These are phyloP conservation scores for Coccyzus lansbergi DNA, from an alignment of 2,797 vertebrate genomes.

Conservation along the genomic window DNA sequence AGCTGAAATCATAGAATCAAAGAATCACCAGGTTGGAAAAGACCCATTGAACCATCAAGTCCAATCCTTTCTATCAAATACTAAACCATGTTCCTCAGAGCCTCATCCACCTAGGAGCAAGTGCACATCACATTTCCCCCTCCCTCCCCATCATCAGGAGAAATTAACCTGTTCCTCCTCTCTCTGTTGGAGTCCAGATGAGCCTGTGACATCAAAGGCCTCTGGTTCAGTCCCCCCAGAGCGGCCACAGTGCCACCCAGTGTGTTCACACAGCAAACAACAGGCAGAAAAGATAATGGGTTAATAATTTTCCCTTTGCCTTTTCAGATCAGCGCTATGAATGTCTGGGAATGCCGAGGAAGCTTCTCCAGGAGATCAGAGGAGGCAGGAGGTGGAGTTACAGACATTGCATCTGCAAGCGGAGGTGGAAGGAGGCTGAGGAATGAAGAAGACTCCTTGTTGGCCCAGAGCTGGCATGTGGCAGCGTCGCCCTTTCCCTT, in stretches of 20 bases:
- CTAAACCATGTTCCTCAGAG: too few relatives aligned
- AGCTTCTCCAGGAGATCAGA: neutral
- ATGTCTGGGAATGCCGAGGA: neutral
- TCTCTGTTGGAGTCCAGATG: neutral
- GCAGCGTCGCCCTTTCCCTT: neutral
- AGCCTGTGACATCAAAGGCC: neutral
- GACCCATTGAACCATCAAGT: too few relatives aligned
- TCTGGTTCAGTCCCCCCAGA: neutral
- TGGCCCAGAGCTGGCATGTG: neutral
- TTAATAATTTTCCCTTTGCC: neutral
- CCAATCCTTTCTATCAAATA: too few relatives aligned
- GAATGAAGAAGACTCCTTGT: neutral
- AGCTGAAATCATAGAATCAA: too few relatives aligned
- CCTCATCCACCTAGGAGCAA: accelerated
- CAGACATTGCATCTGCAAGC: neutral
- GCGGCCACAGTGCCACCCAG: neutral
- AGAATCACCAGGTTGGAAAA: too few relatives aligned
- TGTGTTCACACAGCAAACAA: neutral
- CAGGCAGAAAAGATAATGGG: neutral
- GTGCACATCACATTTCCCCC: neutral
- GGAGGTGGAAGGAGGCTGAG: neutral
- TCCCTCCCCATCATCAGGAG: neutral
- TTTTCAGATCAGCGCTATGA: neutral
- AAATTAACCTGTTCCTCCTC: neutral
- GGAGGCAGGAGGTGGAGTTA: neutral